Percentiles rank a stretch among this genome's conserved stretches.
phyloP scores from a whole-genome alignment of 2,113 vertebrate genomes.

The Haemorhous mexicanus region DNA sequence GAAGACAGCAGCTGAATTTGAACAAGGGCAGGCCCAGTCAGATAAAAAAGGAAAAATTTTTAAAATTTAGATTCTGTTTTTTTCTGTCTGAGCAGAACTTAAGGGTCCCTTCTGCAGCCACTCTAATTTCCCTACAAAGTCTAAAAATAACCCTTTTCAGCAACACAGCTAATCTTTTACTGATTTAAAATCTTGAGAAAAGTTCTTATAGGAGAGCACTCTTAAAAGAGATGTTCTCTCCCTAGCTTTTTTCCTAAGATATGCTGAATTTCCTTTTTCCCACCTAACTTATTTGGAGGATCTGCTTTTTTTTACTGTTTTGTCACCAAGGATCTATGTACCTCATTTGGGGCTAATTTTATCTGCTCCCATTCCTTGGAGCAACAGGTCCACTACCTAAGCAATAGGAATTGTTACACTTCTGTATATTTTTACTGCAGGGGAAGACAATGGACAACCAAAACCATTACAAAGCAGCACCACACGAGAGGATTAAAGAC shows the following conservation, averaged over 20 bases:
- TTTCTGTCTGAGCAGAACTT: not conserved
- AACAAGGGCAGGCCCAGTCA: not conserved
- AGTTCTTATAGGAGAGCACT: not conserved
- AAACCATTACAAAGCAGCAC: not conserved
- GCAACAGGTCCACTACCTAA: not conserved
- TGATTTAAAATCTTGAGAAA: not conserved
- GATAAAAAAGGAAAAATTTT: not conserved
- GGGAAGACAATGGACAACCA: not conserved
- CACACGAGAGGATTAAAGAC: not conserved
- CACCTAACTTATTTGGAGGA: not conserved
- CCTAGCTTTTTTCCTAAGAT: not conserved
- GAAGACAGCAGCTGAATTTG: not conserved
- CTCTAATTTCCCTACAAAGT: not conserved
- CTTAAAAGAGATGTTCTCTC: not conserved
- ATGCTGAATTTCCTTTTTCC: not conserved
- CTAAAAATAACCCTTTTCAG: not conserved
- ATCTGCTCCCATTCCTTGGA: not conserved
- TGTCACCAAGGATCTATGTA: not conserved
- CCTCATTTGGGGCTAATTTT: not conserved
- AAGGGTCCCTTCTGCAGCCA: not conserved
- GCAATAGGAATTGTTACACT: not conserved
- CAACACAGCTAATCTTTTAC: not conserved
- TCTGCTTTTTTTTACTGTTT: not conserved
- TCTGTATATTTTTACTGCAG: not conserved
- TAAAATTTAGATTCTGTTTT: not conserved